phyloP scores from a whole-genome alignment of 2,888 invertebrate genomes.

The Lochmaea capreae region DNA sequence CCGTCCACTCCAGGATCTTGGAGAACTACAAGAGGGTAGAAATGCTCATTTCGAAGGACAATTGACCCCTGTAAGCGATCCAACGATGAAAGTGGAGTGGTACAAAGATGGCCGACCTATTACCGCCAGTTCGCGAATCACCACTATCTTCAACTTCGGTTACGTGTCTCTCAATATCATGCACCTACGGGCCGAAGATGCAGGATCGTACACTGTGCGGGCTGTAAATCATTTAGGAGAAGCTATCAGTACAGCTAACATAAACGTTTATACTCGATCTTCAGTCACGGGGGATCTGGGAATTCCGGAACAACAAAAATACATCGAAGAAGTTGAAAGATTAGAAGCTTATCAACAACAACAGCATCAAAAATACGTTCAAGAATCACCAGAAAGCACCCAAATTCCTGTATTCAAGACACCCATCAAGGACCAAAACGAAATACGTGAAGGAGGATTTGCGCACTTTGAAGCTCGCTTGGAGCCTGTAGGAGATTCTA shows the following conservation, averaged over 20 bases:
- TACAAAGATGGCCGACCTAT: constrained; percentile 94
- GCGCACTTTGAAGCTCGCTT: constrained; percentile 96
- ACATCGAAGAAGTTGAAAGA: constrained; percentile 92
- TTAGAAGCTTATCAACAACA: constrained; percentile 89
- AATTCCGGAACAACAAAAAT: constrained; percentile 85
- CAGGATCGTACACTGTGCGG: constrained; percentile 92
- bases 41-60: constrained; percentile 95
- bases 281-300: constrained; percentile 89
- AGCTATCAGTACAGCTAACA: constrained; percentile 85
- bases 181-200: constrained; percentile 98
- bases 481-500: constrained; percentile 92
- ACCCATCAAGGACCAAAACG: constrained; percentile 87
- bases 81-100: constrained; percentile 97
- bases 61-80: constrained; percentile 91
- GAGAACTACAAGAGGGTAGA: constrained; percentile 88
- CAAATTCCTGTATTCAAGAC: constrained; percentile 89
- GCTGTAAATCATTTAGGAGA: constrained; percentile 93
- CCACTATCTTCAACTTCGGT: constrained; percentile 98
- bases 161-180: constrained; percentile 98
- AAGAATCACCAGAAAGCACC: constrained; percentile 83
- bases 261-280: constrained; percentile 80
- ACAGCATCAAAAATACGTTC: constrained; percentile 82
- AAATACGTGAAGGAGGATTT: constrained; percentile 91
- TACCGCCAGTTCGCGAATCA: constrained; percentile 96
- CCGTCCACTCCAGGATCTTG: constrained; percentile 86